phyloP scores from a whole-genome alignment of 2,888 invertebrate genomes.

The Bedellia somnulentella region DNA sequence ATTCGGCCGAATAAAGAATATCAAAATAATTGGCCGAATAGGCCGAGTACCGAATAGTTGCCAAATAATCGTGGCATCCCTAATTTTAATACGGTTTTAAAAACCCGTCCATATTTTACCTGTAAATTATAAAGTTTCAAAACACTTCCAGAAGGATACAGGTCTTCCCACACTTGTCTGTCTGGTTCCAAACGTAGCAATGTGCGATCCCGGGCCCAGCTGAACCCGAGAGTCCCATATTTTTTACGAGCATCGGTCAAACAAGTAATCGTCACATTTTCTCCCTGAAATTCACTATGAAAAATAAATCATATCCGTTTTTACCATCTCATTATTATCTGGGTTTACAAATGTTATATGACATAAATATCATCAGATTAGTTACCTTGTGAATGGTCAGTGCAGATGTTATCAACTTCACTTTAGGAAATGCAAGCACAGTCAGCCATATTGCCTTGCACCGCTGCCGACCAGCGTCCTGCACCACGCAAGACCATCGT shows the following conservation, averaged over 20 bases:
- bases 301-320: too few species aligned
- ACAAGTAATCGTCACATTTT: conserved; percentile 70
- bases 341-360: too few species aligned
- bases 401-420: conserved; percentile 70
- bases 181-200: conserved; percentile 73
- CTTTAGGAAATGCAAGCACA: conserved; percentile 64
- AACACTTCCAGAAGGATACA: conserved; percentile 82
- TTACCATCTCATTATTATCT: too few species aligned
- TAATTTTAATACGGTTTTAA: too few species aligned
- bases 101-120: too few species aligned
- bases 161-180: conserved; percentile 81
- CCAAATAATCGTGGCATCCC: too few species aligned
- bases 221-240: conserved; percentile 73
- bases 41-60: too few species aligned
- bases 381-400: conserved; percentile 70
- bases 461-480: conserved; percentile 69
- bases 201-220: conserved; percentile 79
- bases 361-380: too few species aligned
- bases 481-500: conserved; percentile 77
- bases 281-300: conserved; percentile 55
- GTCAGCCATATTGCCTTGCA: conserved; percentile 66
- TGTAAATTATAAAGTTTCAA: conserved; percentile 77
- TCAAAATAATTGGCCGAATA: too few species aligned
- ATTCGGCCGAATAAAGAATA: too few species aligned
- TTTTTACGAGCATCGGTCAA: conserved; percentile 66